A percentile compares a stretch with the other conserved stretches of the same genome.
Conservation (phyloP, 1,140 invertebrate genomes). For the Atta texana region DNA sequence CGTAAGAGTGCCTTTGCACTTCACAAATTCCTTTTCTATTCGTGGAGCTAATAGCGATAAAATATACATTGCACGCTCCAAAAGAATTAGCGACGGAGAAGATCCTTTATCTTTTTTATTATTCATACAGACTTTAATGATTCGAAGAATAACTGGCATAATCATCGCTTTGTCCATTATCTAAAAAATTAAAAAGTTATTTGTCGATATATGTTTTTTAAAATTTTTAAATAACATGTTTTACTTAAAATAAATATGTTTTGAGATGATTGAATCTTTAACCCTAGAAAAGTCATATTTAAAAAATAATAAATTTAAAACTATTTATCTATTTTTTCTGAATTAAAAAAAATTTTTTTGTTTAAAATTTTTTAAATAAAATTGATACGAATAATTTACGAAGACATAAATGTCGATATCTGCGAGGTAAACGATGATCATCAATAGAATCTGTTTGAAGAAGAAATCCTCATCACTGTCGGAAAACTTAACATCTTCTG, state of each 20-base stretch:
- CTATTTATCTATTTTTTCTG: neutral
- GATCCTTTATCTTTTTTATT: neutral
- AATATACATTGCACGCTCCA: slow-evolving; percentile 68
- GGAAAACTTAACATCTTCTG: slow-evolving; percentile 60
- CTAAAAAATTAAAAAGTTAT: slow-evolving; percentile 48
- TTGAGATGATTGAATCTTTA: neutral
- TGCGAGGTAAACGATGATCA: slow-evolving; percentile 66
- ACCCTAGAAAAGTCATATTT: neutral
- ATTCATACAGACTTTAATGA: slow-evolving; percentile 63
- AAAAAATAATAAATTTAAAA: neutral
- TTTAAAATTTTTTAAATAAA: slow-evolving; percentile 1
- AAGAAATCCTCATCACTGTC: slow-evolving; percentile 67
- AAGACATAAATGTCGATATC: slow-evolving; percentile 60
- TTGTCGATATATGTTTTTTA: neutral
- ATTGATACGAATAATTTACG: slow-evolving; percentile 40
- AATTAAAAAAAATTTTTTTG: neutral
- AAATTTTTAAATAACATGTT: neutral
- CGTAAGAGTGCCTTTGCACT: slow-evolving; percentile 67
- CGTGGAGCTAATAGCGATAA: slow-evolving; percentile 72
- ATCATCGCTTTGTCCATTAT: slow-evolving; percentile 69
- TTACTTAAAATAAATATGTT: neutral
- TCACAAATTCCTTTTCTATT: slow-evolving; percentile 77
- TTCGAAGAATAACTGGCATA: slow-evolving; percentile 67
- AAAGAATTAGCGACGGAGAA: slow-evolving; percentile 57
- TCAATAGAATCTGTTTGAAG: slow-evolving; percentile 77